These are phyloP conservation scores for Polyergus mexicanus DNA, from an alignment of 1,140 invertebrate species.

Conservation along the genomic window DNA sequence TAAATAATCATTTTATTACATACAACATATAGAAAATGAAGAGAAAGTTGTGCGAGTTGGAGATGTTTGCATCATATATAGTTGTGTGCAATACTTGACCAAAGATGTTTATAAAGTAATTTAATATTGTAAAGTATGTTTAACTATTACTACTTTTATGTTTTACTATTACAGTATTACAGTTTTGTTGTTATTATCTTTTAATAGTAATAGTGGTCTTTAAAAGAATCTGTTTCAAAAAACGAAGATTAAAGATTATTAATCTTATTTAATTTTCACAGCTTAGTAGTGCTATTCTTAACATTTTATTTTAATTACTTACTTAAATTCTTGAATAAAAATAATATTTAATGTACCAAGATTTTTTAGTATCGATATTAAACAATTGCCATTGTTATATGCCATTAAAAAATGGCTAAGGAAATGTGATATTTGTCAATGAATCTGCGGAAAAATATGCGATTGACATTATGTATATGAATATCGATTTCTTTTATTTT, in stretches of 20 bases:
- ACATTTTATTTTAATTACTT: background rate
- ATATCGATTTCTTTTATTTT: slow-evolving; percentile 16
- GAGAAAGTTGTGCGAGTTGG: background rate
- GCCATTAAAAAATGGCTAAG: background rate
- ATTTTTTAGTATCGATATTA: background rate
- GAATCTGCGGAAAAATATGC: slow-evolving; percentile 6
- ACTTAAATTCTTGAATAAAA: background rate
- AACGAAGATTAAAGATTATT: slow-evolving; percentile 20
- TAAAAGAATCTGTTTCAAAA: background rate
- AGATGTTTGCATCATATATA: background rate
- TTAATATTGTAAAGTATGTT: background rate
- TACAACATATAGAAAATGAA: background rate
- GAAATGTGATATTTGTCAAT: slow-evolving; percentile 14
- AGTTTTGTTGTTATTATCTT: background rate
- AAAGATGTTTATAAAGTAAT: slow-evolving; percentile 43
- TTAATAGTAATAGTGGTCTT: background rate
- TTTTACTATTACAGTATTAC: no score
- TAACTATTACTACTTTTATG: background rate
- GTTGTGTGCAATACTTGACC: slow-evolving; percentile 16
- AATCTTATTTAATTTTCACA: background rate
- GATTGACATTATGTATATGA: slow-evolving; percentile 18
- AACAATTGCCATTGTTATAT: background rate
- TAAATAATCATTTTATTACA: slow-evolving; percentile 10
- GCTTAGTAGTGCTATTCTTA: background rate
- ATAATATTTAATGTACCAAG: background rate